These are phyloP conservation scores for Melitaea athalia DNA, from an alignment of 2,888 invertebrate genomes.

Conservation along the genomic window DNA sequence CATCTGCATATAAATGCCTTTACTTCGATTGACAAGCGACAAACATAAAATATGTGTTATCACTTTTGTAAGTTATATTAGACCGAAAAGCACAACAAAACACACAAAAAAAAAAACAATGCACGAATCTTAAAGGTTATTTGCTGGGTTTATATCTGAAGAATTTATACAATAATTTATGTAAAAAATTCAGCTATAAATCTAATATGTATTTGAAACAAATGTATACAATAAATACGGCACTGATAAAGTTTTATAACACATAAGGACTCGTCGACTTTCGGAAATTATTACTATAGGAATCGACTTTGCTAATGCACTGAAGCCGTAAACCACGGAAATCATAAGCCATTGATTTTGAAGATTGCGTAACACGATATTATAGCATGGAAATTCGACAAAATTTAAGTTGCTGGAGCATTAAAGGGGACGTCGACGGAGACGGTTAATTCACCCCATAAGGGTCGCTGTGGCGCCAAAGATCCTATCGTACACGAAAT, in stretches of 20 bases:
- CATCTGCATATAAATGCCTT: no score
- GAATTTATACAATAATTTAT: no score
- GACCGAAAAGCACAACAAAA: no score
- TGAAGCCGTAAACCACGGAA: constrained; percentile 67
- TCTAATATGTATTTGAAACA: neutral
- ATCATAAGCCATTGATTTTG: constrained; percentile 72
- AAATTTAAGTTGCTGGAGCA: constrained; percentile 79
- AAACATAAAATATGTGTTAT: no score
- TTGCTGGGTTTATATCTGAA: no score
- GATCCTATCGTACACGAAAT: constrained; percentile 79
- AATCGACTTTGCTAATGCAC: constrained; percentile 21
- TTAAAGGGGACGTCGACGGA: constrained; percentile 77
- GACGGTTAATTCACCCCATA: constrained; percentile 81
- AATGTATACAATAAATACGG: neutral
- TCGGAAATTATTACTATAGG: neutral
- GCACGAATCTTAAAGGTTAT: no score
- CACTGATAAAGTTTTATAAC: neutral
- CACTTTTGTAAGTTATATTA: no score
- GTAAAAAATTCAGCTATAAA: no score
- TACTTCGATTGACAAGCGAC: no score
- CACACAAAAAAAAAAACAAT: no score
- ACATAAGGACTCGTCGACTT: neutral
- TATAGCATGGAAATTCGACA: constrained; percentile 77
- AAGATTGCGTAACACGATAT: constrained; percentile 72
- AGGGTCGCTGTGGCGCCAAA: constrained; percentile 78